A percentile compares a stretch with the other conserved stretches of the same genome.
Evolutionary conservation across 2,797 vertebrate genomes (phyloP).

Genomic region (Oreochromis mossambicus): DNA sequence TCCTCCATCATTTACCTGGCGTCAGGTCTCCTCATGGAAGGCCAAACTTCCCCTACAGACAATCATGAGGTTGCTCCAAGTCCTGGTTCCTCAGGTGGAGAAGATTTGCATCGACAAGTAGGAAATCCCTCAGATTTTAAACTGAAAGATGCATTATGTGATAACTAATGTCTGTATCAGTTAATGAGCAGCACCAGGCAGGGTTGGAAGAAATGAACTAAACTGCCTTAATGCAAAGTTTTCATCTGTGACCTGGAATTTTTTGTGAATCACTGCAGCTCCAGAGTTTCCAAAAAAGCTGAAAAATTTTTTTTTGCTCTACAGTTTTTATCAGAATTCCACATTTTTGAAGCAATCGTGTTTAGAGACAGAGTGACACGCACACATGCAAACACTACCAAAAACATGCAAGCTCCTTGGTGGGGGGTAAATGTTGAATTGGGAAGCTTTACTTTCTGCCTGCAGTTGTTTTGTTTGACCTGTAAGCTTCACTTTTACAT

Average conservation of each 20-base stretch:
- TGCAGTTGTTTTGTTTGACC: background rate
- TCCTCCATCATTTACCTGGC: background rate
- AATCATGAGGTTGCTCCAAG: constrained; percentile 95
- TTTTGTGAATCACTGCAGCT: too few species aligned
- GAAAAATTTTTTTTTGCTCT: background rate
- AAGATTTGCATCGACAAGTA: constrained; percentile 99
- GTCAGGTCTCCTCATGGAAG: constrained; percentile 91
- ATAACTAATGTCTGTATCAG: background rate
- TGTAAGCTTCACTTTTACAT: background rate
- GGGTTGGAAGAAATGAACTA: background rate
- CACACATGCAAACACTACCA: background rate
- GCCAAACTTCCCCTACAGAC: constrained; percentile 93
- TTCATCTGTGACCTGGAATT: background rate
- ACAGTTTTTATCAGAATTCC: background rate
- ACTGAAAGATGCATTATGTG: background rate
- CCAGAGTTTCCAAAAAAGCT: too few species aligned
- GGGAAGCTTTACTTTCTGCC: background rate
- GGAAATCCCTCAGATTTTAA: constrained; percentile 17
- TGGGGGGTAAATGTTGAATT: background rate
- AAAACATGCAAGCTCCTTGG: background rate
- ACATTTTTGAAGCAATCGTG: background rate
- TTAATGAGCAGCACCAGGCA: background rate
- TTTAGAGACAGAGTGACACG: background rate
- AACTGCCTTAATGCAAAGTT: background rate
- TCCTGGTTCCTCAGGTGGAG: constrained; percentile 97